Conservation (phyloP, 2,797 vertebrate species). For the Furcifer pardalis region DNA sequence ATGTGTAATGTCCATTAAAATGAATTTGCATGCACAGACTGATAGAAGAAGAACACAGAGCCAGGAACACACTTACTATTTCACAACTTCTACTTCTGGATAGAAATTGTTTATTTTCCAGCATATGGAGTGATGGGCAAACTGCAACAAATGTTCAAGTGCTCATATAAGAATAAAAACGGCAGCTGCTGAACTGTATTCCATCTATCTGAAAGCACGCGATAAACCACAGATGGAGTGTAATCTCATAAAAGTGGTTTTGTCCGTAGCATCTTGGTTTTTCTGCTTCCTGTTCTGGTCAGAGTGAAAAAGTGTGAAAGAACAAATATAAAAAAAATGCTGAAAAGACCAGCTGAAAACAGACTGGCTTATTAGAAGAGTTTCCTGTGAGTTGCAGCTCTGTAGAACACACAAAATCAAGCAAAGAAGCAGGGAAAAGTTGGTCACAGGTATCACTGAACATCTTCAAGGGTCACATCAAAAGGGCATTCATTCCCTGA, state of each 20-base stretch:
- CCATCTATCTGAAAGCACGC: constrained; percentile 50
- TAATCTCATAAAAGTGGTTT: constrained; percentile 50
- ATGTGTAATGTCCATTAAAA: not conserved
- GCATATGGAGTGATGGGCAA: constrained; percentile 47
- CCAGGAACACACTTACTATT: constrained; percentile 43
- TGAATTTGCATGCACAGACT: not conserved
- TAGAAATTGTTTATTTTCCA: constrained; percentile 51
- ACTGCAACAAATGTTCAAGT: constrained; percentile 34
- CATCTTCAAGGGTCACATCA: not conserved
- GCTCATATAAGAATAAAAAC: constrained; percentile 52
- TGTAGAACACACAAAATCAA: not conserved
- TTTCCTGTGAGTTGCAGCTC: not conserved
- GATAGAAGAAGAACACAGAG: constrained; percentile 23
- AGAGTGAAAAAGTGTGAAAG: constrained; percentile 33
- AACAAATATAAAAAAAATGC: not conserved
- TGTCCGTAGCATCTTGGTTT: constrained; percentile 48
- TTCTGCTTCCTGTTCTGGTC: constrained; percentile 46
- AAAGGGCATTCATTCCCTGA: too few relatives aligned
- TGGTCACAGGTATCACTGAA: not conserved
- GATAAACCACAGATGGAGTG: constrained; percentile 62
- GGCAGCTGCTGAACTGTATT: constrained; percentile 48
- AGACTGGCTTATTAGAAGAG: not conserved
- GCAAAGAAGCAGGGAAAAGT: not conserved
- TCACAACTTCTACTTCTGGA: constrained; percentile 18
- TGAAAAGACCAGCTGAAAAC: not conserved